phyloP scores from a whole-genome alignment of 1,140 invertebrate species.

The Scaptomyza graminum region DNA sequence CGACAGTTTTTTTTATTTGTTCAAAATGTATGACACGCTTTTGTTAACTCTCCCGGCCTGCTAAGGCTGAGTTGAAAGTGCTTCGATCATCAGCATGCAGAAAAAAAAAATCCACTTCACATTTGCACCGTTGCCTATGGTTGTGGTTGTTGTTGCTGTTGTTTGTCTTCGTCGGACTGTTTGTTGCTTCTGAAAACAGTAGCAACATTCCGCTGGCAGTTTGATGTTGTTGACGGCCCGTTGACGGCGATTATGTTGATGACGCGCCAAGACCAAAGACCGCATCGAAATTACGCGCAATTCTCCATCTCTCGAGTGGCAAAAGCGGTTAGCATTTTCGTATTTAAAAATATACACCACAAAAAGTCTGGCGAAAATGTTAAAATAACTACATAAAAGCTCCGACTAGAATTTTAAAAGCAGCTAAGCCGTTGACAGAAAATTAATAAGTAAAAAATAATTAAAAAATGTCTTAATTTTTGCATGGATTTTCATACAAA shows the following conservation, averaged over 20 bases:
- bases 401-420: background rate
- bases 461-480: too few species aligned
- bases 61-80: conserved; percentile 58
- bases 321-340: conserved; percentile 64
- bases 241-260: conserved; percentile 82
- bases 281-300: conserved; percentile 82
- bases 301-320: conserved; percentile 67
- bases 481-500: too few species aligned
- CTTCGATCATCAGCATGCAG: conserved; percentile 68
- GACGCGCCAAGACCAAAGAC: conserved; percentile 68
- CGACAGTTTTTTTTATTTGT: background rate
- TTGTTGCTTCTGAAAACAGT: conserved; percentile 63
- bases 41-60: conserved; percentile 48
- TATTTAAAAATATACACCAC: conserved; percentile 56
- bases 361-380: conserved; percentile 48
- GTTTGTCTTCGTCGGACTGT: conserved; percentile 33
- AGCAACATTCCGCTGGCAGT: conserved; percentile 78
- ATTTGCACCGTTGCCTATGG: conserved; percentile 55
- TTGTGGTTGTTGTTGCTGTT: conserved; percentile 30
- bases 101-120: conserved; percentile 62
- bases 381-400: conserved; percentile 25
- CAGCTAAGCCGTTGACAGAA: too few species aligned
- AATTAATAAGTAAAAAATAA: too few species aligned
- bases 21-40: conserved; percentile 55
- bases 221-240: conserved; percentile 79